Evolutionary conservation across 2,113 vertebrate species (phyloP).

Genomic region (Melanocharis versteri): DNA sequence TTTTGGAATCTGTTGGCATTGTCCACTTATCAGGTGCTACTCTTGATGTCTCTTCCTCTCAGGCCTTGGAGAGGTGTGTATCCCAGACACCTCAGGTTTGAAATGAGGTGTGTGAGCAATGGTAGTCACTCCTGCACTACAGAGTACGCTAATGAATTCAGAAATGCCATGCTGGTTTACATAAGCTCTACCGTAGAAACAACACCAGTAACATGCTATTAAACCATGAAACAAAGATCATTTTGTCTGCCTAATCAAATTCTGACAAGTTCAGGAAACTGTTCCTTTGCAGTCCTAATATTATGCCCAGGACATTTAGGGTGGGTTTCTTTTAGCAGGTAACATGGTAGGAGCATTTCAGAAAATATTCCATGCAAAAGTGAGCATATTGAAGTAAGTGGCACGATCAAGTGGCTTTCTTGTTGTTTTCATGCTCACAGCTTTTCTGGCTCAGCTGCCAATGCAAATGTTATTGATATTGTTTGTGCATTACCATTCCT

Average conservation of each 20-base stretch:
- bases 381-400: background rate
- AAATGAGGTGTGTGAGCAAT: background rate
- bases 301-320: background rate
- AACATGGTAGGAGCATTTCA: background rate
- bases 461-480: background rate
- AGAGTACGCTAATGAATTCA: background rate
- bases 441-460: background rate
- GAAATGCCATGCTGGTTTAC: background rate
- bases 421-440: background rate
- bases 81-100: background rate
- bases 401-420: background rate
- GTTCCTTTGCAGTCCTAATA: background rate
- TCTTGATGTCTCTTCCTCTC: background rate
- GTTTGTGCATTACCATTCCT: background rate
- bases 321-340: background rate
- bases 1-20: background rate
- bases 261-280: background rate
- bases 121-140: background rate
- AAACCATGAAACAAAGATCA: background rate
- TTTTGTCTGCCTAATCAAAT: background rate
- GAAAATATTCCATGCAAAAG: background rate
- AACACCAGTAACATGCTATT: background rate
- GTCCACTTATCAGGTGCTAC: background rate
- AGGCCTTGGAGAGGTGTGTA: background rate
- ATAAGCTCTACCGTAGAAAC: background rate